These are phyloP conservation scores for Lasioglossum morio DNA, from an alignment of 2,888 invertebrate genomes.

Conservation along the genomic window DNA sequence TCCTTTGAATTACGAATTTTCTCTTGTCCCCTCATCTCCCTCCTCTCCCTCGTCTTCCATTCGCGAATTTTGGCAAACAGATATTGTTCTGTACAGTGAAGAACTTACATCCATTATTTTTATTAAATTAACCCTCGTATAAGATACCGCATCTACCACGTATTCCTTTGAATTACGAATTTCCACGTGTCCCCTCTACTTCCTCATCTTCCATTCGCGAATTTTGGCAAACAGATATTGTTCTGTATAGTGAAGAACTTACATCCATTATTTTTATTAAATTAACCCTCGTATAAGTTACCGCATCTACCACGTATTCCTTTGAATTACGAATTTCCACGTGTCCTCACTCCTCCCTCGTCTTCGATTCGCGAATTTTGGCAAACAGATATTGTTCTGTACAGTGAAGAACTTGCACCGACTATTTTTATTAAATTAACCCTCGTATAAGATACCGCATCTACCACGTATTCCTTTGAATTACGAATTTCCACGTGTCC, in stretches of 20 bases:
- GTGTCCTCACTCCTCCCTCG: not conserved
- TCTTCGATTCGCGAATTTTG: not conserved
- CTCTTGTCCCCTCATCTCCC: not conserved
- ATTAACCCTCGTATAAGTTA: not conserved
- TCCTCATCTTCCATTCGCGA: not conserved
- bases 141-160: not conserved
- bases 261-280: not conserved
- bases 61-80: not conserved
- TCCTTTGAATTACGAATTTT: slow-evolving; percentile 34
- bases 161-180: too few relatives aligned
- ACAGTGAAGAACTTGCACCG: not conserved
- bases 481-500: too few relatives aligned
- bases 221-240: not conserved
- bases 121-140: not conserved
- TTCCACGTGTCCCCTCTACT: too few relatives aligned
- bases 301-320: too few relatives aligned
- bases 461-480: too few relatives aligned
- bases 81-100: not conserved
- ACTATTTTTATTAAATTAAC: not conserved
- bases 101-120: not conserved
- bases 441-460: not conserved
- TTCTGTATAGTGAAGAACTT: not conserved
- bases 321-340: too few relatives aligned
- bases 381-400: not conserved
- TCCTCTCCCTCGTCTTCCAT: not conserved